A percentile compares a stretch with the other conserved stretches of the same genome.
Evolutionary conservation across 2,797 vertebrate species (phyloP).

Genomic region (Cetoscarus ocellatus): DNA sequence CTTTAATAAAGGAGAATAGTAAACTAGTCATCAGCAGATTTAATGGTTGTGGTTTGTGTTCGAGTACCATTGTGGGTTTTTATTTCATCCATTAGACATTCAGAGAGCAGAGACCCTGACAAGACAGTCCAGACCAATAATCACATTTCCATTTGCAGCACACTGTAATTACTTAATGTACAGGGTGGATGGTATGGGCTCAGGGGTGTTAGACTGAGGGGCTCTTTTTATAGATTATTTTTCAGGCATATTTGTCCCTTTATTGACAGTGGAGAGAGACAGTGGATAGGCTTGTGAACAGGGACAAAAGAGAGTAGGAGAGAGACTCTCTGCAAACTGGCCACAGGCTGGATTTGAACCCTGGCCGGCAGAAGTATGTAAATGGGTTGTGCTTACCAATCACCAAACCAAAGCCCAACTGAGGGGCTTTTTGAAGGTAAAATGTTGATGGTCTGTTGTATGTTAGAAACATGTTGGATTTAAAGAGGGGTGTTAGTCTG

Average conservation of each 20-base stretch:
- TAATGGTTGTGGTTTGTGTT: slow-evolving; percentile 29
- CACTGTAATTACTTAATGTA: slow-evolving; percentile 43
- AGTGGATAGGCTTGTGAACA: too few relatives aligned
- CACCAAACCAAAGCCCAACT: background rate
- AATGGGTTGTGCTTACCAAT: too few relatives aligned
- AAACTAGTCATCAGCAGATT: slow-evolving; percentile 6
- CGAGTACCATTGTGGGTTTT: slow-evolving; percentile 1
- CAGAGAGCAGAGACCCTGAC: slow-evolving; percentile 1
- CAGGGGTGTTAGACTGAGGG: slow-evolving; percentile 14
- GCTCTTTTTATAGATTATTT: background rate
- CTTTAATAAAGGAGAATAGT: background rate
- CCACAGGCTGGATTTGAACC: too few relatives aligned
- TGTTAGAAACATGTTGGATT: slow-evolving; percentile 1
- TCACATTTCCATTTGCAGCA: slow-evolving; percentile 29
- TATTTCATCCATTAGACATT: slow-evolving; percentile 36
- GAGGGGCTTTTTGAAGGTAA: background rate
- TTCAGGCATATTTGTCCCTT: too few relatives aligned
- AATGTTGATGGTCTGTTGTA: slow-evolving; percentile 1
- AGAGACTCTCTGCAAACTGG: too few relatives aligned
- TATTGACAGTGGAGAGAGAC: too few relatives aligned
- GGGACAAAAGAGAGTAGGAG: too few relatives aligned
- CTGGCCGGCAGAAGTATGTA: too few relatives aligned
- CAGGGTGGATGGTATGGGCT: background rate
- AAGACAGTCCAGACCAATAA: slow-evolving; percentile 32
- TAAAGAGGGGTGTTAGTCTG: background rate